These are phyloP conservation scores for Apotomis turbidana DNA, from an alignment of 2,888 invertebrate species.

Conservation along the genomic window DNA sequence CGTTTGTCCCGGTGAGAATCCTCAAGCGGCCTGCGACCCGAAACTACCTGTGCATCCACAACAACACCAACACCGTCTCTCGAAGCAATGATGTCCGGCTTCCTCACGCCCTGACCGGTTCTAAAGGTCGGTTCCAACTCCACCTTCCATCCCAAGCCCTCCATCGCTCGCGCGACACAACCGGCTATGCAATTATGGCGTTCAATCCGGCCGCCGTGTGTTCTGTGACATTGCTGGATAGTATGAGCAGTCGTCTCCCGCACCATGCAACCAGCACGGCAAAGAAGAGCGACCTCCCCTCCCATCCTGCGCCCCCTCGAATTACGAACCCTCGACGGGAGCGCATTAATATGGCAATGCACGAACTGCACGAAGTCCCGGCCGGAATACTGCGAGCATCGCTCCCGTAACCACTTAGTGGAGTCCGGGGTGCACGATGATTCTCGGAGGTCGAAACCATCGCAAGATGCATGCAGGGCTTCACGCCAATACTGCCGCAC, in stretches of 20 bases:
- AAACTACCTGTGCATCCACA: conserved; percentile 58
- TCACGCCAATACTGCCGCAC: conserved; percentile 21
- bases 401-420: conserved; percentile 44
- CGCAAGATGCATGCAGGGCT: conserved; percentile 31
- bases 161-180: conserved; percentile 46
- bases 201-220: conserved; percentile 56
- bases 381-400: conserved; percentile 44
- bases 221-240: conserved; percentile 34
- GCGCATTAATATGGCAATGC: conserved; percentile 53
- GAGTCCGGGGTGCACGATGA: conserved; percentile 36
- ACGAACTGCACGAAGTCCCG: conserved; percentile 22
- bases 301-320: conserved; percentile 47
- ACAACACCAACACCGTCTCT: conserved; percentile 47
- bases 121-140: conserved; percentile 56
- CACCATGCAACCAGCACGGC: conserved; percentile 42
- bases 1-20: conserved; percentile 48
- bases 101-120: conserved; percentile 41
- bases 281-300: too few species aligned
- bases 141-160: neutral
- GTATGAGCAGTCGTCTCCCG: conserved; percentile 49
- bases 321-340: conserved; percentile 51
- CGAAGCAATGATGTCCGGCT: too few species aligned
- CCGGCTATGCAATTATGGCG: conserved; percentile 54
- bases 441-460: conserved; percentile 35
- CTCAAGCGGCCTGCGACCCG: conserved; percentile 50